Percentiles rank a stretch among this genome's conserved stretches.
Evolutionary conservation across 2,113 vertebrate genomes (phyloP).

Genomic region (Asarcornis scutulata): DNA sequence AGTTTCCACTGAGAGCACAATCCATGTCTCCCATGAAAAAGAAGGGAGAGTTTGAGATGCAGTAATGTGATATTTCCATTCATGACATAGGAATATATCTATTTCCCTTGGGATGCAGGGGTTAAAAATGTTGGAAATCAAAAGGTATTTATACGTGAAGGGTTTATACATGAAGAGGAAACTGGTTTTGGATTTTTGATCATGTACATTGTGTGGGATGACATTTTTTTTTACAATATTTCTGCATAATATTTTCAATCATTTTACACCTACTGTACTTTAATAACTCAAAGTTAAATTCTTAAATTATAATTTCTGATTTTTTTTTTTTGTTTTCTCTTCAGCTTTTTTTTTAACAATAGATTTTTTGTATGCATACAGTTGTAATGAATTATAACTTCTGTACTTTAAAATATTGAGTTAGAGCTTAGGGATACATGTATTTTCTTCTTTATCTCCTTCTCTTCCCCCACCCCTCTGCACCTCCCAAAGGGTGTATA

Average conservation of each 20-base stretch:
- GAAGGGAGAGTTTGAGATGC: fast-evolving
- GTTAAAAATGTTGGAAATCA: not conserved
- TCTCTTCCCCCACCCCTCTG: no score
- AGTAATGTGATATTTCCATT: not conserved
- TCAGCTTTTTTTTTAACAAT: not conserved
- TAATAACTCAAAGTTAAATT: not conserved
- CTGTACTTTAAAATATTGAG: not conserved
- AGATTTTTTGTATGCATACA: not conserved
- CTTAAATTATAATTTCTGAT: not conserved
- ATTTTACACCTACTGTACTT: not conserved
- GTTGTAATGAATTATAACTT: not conserved
- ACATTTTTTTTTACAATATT: not conserved
- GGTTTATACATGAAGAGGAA: not conserved
- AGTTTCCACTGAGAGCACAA: not conserved
- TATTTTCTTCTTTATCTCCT: not conserved
- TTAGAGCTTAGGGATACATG: not conserved
- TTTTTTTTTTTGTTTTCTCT: not conserved
- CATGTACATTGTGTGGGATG: not conserved
- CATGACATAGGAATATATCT: not conserved
- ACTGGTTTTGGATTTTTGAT: not conserved
- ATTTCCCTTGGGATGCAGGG: not conserved
- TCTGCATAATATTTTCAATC: not conserved
- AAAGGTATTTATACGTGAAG: not conserved
- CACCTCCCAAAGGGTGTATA: not conserved
- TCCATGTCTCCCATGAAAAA: not conserved